phyloP scores from a whole-genome alignment of 2,888 invertebrate species.

The Dyspetes luteomarginatus region DNA sequence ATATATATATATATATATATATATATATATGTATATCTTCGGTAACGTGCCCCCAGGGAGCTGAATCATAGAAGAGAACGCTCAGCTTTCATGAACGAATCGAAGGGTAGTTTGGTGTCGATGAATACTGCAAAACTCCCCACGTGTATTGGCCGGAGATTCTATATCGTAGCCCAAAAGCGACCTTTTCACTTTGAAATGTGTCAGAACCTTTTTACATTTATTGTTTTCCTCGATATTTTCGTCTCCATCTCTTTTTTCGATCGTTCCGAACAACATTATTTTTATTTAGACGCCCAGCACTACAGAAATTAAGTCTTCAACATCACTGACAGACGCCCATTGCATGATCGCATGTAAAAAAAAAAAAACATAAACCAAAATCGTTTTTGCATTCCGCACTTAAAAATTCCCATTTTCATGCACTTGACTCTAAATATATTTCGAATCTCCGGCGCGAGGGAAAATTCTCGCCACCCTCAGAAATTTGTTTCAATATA shows the following conservation, averaged over 20 bases:
- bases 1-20: no score
- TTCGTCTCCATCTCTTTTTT: slow-evolving; percentile 2
- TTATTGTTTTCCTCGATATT: neutral
- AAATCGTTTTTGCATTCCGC: neutral
- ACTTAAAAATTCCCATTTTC: neutral
- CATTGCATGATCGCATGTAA: neutral
- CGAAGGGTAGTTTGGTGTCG: neutral
- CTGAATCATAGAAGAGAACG: neutral
- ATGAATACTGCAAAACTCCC: neutral
- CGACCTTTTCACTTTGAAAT: neutral
- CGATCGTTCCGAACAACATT: neutral
- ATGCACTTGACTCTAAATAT: neutral
- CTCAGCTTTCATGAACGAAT: neutral
- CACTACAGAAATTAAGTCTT: neutral
- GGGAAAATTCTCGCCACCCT: slow-evolving; percentile 11
- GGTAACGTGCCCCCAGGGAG: neutral
- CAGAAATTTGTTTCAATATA: slow-evolving; percentile 20
- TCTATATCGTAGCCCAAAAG: neutral
- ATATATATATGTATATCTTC: neutral
- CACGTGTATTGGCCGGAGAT: neutral
- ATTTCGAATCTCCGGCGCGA: slow-evolving; percentile 29
- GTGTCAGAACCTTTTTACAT: neutral
- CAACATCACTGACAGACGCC: no score
- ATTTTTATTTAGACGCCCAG: neutral
- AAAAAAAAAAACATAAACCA: neutral